Evolutionary conservation across 1,140 invertebrate species (phyloP).

Genomic region (Eupeodes corollae): DNA sequence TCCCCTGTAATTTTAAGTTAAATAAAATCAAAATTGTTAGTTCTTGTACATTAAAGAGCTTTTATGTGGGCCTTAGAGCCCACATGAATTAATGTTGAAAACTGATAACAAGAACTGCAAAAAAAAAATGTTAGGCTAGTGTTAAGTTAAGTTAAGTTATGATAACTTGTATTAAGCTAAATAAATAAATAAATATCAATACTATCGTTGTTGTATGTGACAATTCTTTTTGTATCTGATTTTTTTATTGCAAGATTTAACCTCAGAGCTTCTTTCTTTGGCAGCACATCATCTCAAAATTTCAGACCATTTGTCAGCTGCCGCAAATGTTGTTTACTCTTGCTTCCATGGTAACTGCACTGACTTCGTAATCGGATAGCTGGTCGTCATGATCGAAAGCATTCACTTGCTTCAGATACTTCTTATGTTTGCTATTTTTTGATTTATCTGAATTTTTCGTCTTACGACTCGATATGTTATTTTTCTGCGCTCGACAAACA

Average conservation of each 20-base stretch:
- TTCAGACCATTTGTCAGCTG: neutral
- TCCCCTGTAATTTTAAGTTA: too few species aligned
- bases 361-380: conserved; percentile 13
- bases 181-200: too few species aligned
- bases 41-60: too few species aligned
- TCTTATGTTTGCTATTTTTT: conserved; percentile 2
- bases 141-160: too few species aligned
- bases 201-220: conserved; percentile 5
- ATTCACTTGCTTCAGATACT: conserved; percentile 2
- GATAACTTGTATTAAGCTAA: too few species aligned
- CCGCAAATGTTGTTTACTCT: neutral
- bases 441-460: too few species aligned
- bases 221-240: neutral
- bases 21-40: too few species aligned
- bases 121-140: too few species aligned
- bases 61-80: too few species aligned
- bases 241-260: neutral
- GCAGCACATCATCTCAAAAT: neutral
- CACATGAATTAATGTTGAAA: too few species aligned
- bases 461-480: too few species aligned
- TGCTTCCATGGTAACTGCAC: conserved; percentile 5
- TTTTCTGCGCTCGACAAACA: neutral
- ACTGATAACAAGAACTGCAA: too few species aligned
- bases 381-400: conserved; percentile 9
- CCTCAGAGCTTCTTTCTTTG: neutral